phyloP scores from a whole-genome alignment of 1,140 invertebrate species.

The Drosophila quadrilineata region DNA sequence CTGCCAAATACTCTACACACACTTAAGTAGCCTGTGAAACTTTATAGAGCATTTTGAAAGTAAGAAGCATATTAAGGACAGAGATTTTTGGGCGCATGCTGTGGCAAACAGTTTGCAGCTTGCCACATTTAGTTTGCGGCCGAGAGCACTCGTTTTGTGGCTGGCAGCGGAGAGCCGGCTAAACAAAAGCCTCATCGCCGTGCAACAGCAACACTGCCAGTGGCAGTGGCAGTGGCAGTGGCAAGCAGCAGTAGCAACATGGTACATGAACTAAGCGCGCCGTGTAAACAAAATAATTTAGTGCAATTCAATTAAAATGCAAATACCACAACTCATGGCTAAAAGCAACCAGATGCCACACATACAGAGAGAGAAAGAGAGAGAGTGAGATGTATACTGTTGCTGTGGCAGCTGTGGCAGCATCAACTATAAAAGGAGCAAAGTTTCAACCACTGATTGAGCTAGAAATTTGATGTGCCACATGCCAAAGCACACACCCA shows the following conservation, averaged over 20 bases:
- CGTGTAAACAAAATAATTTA: constrained; percentile 66
- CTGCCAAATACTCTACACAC: too few relatives aligned
- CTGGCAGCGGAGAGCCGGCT: too few relatives aligned
- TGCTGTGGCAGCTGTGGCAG: constrained; percentile 28
- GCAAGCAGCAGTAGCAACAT: too few relatives aligned
- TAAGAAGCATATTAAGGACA: too few relatives aligned
- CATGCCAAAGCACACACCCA: too few relatives aligned
- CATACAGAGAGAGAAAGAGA: background rate
- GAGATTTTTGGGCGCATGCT: too few relatives aligned
- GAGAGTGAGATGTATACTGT: background rate
- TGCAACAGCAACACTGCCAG: too few relatives aligned
- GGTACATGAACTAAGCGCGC: constrained; percentile 6
- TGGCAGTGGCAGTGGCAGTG: constrained; percentile 11
- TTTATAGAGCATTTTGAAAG: too few relatives aligned
- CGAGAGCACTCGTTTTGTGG: background rate
- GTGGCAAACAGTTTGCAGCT: background rate
- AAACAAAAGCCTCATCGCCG: too few relatives aligned
- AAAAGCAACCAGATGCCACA: constrained; percentile 7
- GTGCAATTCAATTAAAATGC: constrained; percentile 75
- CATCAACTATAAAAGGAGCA: constrained; percentile 40
- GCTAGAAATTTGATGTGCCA: constrained; percentile 60
- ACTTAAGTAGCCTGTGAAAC: too few relatives aligned
- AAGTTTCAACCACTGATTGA: constrained; percentile 52
- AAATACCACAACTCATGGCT: constrained; percentile 51
- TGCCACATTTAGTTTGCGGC: background rate